These are phyloP conservation scores for Echinarachnius parma DNA, from an alignment of 53 echinoderm and acorn worm species.

Conservation along the genomic window DNA sequence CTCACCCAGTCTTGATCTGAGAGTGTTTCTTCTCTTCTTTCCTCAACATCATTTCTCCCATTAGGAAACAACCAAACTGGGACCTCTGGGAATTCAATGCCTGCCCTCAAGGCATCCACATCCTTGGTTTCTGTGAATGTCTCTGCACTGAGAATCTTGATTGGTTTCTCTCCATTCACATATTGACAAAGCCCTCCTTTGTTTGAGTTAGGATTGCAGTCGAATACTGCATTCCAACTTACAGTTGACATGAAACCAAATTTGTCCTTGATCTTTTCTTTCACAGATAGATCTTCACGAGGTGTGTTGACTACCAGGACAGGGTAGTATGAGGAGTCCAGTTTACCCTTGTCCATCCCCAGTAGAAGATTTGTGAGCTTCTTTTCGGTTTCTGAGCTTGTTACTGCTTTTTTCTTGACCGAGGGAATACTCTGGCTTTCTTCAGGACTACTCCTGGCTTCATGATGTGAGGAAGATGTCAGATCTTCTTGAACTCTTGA, in stretches of 20 bases:
- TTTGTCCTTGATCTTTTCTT: neutral
- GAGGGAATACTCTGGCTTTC: too few relatives aligned
- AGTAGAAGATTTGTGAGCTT: slow-evolving; percentile 24
- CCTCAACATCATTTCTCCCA: slow-evolving; percentile 47
- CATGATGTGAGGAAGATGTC: too few relatives aligned
- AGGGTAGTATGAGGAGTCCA: slow-evolving; percentile 51
- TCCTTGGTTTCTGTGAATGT: slow-evolving; percentile 21
- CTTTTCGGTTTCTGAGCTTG: neutral
- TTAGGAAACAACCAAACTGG: slow-evolving; percentile 66
- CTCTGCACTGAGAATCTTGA: slow-evolving; percentile 42
- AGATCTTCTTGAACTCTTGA: too few relatives aligned
- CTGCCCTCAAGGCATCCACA: neutral
- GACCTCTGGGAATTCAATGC: slow-evolving; percentile 50
- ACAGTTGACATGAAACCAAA: slow-evolving; percentile 55
- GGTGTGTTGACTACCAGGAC: slow-evolving; percentile 60
- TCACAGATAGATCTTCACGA: neutral
- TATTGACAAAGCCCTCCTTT: slow-evolving; percentile 54
- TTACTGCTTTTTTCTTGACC: too few relatives aligned
- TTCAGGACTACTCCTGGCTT: too few relatives aligned
- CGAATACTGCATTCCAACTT: slow-evolving; percentile 59
- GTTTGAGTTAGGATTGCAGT: slow-evolving; percentile 53
- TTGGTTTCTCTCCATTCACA: slow-evolving; percentile 15
- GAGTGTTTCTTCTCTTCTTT: slow-evolving; percentile 9
- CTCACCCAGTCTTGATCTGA: slow-evolving; percentile 41
- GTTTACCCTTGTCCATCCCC: slow-evolving; percentile 34